A percentile compares a stretch with the other conserved stretches of the same genome.
Conservation (phyloP, 2,113 vertebrate genomes). For the Pseudorhombus dupliciocellatus region DNA sequence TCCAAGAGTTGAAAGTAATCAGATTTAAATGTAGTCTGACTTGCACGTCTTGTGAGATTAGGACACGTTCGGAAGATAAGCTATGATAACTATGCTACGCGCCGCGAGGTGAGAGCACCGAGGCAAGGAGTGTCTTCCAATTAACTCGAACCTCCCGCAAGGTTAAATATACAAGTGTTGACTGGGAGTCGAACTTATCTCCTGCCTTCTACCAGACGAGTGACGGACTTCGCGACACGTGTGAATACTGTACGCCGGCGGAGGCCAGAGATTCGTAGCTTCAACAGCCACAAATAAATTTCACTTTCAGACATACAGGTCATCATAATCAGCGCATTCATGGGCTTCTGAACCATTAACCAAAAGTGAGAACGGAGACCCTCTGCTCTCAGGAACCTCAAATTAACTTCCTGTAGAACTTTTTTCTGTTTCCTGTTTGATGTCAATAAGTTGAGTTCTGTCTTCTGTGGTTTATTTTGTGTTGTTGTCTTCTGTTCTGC, state of each 20-base stretch:
- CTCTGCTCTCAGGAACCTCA: neutral
- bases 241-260: neutral
- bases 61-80: conserved; percentile 73
- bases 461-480: neutral
- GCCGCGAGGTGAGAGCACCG: conserved; percentile 68
- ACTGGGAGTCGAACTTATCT: conserved; percentile 49
- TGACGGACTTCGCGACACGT: conserved; percentile 13
- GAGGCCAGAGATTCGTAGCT: neutral
- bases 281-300: neutral
- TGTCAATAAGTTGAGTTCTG: neutral
- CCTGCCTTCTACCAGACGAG: conserved; percentile 37
- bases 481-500: too few species aligned
- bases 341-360: neutral
- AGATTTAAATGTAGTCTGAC: conserved; percentile 78
- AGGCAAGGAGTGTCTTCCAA: conserved; percentile 70
- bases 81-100: conserved; percentile 64
- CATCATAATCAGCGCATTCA: neutral
- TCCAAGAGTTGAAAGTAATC: conserved; percentile 76
- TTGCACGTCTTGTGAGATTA: conserved; percentile 75
- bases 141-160: conserved; percentile 70
- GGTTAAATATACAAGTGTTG: conserved; percentile 71
- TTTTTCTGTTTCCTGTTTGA: too few species aligned
- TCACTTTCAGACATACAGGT: neutral
- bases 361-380: neutral
- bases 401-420: neutral